Evolutionary conservation across 2,113 vertebrate species (phyloP), one percentile per base, ranked within the genome.

Genomic region (Poeciliopsis prolifica): DNA sequence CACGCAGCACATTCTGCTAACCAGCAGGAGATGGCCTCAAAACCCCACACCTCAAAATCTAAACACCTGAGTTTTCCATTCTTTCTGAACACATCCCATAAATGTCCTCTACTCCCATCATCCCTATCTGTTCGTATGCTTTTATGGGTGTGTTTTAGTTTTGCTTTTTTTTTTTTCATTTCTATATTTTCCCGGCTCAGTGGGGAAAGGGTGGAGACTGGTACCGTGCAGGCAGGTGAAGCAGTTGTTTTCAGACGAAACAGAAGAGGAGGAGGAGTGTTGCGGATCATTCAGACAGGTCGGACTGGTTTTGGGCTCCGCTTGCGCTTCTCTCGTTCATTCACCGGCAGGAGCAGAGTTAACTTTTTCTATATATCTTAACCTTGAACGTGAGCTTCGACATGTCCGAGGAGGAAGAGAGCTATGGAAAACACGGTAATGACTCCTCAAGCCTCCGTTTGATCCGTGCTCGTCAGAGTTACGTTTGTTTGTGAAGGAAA

Each of bases 351-450:
- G 15, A 65, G 35, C 35, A 42, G 29, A 28, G 79, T 26, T 31
- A 40, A 24, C 10, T 10, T 30, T 78, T 17, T 75, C 29, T 35
- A 15, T 33, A 63, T 29, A 48, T 24, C 74, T 78, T 51, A 67
- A 19, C 54, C 63, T 40, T 30, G 13, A 13, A 75, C 51, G 82
- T 64, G 40, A 81, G 17, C 63, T 48, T 62, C 70, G 89, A 67
- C 61, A 93, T 93, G 92, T 70, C 91, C 0, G 81, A 83, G 65
- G 24, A 58, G 24, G 87, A 87, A 10, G 61, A 85, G 1, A 89
- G 26, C 74, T 93, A 77, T 68, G 87, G 91, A 77, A 92, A 92
- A 11, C 12, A 92, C 26, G 92, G 91, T 92, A 92, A 89, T 58
- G 7, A 15, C 74, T 75, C 4, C 37, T 66, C 44, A 19, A 60